Evolutionary conservation across 2,113 vertebrate genomes (phyloP).

Genomic region (Saguinus midas): DNA sequence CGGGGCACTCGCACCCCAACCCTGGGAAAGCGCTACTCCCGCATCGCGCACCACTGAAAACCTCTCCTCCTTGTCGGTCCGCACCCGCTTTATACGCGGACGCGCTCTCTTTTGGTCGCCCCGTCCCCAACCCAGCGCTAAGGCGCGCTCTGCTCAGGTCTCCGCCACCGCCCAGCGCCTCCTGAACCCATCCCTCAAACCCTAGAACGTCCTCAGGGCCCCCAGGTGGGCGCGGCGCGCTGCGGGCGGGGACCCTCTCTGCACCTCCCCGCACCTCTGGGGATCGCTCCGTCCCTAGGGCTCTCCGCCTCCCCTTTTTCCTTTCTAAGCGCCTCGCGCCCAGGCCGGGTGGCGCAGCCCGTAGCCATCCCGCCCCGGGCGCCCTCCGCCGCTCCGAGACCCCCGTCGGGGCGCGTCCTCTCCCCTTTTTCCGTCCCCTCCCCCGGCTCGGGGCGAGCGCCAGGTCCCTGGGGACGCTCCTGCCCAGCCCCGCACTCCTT

Average conservation of each 20-base stretch:
- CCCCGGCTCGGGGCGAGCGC: background rate
- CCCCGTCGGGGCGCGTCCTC: no score
- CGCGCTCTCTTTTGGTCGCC: background rate
- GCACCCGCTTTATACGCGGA: background rate
- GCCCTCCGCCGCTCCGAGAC: background rate
- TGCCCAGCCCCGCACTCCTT: constrained; percentile 56
- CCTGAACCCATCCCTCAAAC: background rate
- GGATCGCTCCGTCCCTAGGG: background rate
- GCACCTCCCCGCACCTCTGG: background rate
- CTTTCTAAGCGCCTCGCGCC: background rate
- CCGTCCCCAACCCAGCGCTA: background rate
- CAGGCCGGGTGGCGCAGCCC: background rate
- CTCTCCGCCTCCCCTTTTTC: background rate
- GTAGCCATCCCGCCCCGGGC: background rate
- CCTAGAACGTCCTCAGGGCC: background rate
- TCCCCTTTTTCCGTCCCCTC: no score
- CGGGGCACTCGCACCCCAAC: fast-evolving
- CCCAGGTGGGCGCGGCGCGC: background rate
- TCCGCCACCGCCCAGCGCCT: background rate
- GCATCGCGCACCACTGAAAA: background rate
- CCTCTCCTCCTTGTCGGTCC: fast-evolving
- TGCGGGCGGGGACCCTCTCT: background rate
- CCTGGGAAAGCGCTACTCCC: background rate
- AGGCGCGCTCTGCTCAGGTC: no score
- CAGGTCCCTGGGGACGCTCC: constrained; percentile 27